phyloP scores from a whole-genome alignment of 2,888 invertebrate genomes.

The Diplolepis rosae region DNA sequence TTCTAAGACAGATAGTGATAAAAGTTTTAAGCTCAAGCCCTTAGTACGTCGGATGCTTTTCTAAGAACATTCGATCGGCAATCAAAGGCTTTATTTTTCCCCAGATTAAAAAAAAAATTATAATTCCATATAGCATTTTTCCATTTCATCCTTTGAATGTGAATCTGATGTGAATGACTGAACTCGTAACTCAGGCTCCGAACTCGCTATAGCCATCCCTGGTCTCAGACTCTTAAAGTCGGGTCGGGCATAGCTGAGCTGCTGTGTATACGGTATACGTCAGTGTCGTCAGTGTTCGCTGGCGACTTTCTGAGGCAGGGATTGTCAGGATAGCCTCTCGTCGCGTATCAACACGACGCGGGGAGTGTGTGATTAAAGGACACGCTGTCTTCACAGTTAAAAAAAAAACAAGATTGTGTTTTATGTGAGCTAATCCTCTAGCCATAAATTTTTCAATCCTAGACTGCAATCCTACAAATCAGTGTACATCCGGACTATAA shows the following conservation, averaged over 20 bases:
- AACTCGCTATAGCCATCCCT: background rate
- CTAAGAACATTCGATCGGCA: too few relatives aligned
- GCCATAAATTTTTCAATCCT: background rate
- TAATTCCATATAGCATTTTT: too few relatives aligned
- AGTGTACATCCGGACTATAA: slow-evolving; percentile 3
- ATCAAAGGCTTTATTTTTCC: too few relatives aligned
- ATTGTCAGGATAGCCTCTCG: background rate
- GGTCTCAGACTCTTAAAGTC: background rate
- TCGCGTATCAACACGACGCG: slow-evolving; percentile 31
- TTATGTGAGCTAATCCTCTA: background rate
- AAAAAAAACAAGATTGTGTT: background rate
- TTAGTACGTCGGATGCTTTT: too few relatives aligned
- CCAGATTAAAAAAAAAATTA: too few relatives aligned
- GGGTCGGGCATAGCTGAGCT: background rate
- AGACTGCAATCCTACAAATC: background rate
- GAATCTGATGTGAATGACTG: too few relatives aligned
- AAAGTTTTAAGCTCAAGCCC: too few relatives aligned
- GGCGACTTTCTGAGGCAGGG: slow-evolving; percentile 3
- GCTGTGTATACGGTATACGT: background rate
- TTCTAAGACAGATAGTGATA: too few relatives aligned
- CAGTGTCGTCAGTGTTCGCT: slow-evolving; percentile 1
- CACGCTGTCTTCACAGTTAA: slow-evolving; percentile 7
- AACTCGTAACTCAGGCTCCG: background rate
- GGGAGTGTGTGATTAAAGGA: slow-evolving; percentile 25
- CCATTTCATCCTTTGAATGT: too few relatives aligned